Conservation (phyloP, 2,113 vertebrate genomes). For the Mohoua ochrocephala region DNA sequence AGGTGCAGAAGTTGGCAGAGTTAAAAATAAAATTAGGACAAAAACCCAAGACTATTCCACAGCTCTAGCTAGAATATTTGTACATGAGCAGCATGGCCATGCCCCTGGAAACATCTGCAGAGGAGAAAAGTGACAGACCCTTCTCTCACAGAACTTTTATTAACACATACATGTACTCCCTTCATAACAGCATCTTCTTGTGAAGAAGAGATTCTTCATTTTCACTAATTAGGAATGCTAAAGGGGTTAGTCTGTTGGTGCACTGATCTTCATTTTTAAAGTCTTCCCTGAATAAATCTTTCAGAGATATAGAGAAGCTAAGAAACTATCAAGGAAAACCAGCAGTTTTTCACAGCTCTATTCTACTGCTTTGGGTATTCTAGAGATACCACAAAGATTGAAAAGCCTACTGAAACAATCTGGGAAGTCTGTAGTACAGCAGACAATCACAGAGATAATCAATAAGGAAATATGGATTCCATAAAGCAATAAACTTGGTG, state of each 20-base stretch:
- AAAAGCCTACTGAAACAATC: not conserved
- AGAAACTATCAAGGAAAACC: not conserved
- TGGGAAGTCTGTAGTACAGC: not conserved
- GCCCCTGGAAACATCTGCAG: accelerated
- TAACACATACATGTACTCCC: not conserved
- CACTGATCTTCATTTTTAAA: not conserved
- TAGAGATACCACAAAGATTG: not conserved
- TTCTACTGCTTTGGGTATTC: not conserved
- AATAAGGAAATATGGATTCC: not conserved
- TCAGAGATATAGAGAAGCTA: not conserved
- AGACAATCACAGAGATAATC: not conserved
- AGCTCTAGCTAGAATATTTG: not conserved
- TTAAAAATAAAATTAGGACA: not conserved
- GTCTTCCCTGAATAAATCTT: not conserved
- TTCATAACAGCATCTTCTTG: not conserved
- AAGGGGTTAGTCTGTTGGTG: not conserved
- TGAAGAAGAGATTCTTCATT: not conserved
- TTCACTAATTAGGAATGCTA: not conserved
- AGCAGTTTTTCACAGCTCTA: not conserved
- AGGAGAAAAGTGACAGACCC: not conserved
- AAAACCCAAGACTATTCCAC: not conserved
- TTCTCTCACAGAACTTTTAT: not conserved
- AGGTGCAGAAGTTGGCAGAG: not conserved
- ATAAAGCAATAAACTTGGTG: not conserved
- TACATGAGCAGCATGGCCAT: not conserved